Conservation (phyloP, 1,140 invertebrate genomes). For the Drosophila rufa region DNA sequence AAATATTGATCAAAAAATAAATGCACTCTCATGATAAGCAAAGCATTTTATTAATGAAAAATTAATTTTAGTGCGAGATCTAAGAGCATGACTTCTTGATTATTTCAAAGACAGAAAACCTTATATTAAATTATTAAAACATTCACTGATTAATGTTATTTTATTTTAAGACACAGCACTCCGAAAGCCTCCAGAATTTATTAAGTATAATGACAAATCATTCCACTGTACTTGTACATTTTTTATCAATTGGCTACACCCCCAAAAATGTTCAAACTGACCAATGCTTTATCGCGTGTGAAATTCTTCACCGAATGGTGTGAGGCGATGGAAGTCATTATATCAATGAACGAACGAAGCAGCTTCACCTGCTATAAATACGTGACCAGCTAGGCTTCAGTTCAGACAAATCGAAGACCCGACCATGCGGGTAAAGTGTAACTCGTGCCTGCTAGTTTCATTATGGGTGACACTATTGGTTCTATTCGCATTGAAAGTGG, state of each 20-base stretch:
- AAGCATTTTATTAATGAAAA: not conserved
- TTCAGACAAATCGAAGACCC: conserved; percentile 7
- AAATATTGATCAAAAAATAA: not conserved
- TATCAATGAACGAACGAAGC: conserved; percentile 8
- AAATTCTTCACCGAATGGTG: conserved; percentile 34
- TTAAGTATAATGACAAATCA: not conserved
- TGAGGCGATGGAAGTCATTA: conserved; percentile 11
- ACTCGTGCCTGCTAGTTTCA: not conserved
- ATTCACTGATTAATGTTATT: no score
- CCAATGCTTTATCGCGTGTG: conserved; percentile 18
- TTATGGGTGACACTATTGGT: conserved; percentile 7
- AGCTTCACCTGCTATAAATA: conserved; percentile 35
- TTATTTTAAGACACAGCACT: not conserved
- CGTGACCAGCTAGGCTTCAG: conserved; percentile 32
- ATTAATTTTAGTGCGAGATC: not conserved
- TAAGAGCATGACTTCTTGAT: no score
- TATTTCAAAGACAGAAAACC: no score
- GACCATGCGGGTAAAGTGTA: conserved; percentile 29
- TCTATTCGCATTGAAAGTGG: not conserved
- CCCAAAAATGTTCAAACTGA: conserved; percentile 7
- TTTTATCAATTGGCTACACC: not conserved
- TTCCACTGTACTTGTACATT: not conserved
- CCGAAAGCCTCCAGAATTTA: not conserved
- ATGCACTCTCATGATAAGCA: not conserved
- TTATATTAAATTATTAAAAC: no score